phyloP scores from a whole-genome alignment of 2,113 vertebrate genomes.

The Nycticebus coucang region DNA sequence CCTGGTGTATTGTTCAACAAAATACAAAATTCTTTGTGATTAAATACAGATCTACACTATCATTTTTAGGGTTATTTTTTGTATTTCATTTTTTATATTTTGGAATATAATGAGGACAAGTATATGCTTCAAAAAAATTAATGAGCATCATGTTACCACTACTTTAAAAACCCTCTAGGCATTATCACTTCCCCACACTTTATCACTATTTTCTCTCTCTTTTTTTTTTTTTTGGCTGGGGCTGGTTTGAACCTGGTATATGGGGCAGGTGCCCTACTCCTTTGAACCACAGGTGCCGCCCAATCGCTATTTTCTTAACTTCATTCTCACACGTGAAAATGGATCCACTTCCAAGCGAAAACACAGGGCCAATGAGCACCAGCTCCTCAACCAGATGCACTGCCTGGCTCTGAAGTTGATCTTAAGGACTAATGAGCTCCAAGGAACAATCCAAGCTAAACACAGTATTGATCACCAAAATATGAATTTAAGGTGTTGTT shows the following conservation, averaged over 20 bases:
- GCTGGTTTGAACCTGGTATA: too few relatives aligned
- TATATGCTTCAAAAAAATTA: neutral
- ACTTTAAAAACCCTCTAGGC: neutral
- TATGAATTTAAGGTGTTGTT: neutral
- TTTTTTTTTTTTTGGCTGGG: too few relatives aligned
- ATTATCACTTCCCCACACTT: neutral
- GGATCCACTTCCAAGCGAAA: neutral
- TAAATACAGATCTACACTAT: neutral
- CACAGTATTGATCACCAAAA: neutral
- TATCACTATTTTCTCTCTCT: neutral
- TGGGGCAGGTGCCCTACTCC: too few relatives aligned
- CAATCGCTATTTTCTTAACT: neutral
- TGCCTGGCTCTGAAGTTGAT: neutral
- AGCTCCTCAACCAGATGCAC: neutral
- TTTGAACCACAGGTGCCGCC: too few relatives aligned
- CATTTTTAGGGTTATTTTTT: neutral
- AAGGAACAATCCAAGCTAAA: neutral
- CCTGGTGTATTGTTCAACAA: neutral
- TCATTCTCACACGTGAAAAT: neutral
- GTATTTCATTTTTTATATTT: neutral
- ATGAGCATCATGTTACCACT: neutral
- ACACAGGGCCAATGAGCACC: neutral
- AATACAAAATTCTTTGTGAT: neutral
- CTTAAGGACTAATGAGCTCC: neutral
- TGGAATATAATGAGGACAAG: slow-evolving; percentile 1